Evolutionary conservation across 1,140 invertebrate species (phyloP), one percentile per base, ranked within the genome.

Genomic region (Aphelenchoides besseyi): DNA sequence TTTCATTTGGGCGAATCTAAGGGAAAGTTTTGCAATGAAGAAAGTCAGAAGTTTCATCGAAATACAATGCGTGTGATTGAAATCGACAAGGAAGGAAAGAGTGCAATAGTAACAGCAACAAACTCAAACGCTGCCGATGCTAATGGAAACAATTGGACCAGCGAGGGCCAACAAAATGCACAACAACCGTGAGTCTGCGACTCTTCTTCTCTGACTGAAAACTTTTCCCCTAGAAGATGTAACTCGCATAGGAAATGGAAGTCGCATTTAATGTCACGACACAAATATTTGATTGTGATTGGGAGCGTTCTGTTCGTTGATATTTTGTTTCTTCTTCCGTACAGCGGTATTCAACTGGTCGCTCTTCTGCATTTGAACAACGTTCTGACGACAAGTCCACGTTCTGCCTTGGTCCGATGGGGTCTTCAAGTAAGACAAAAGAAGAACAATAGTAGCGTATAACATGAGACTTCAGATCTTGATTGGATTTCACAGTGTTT

Each of bases 271-370:
- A 85, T 83, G 83, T 80, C 78, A 2, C 69, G 82, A 26, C 82
- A 85, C 74, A 83, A 83, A 67, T 83, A 83, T 70, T 68, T 83
- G 18, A 81, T 85, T 35, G 82, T 83, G 1, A 85, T 83, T 55
- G 82, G 82, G 12, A 76, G 71, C 9, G 82, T 83, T n/a, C 73
- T 83, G 8, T 82, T 83, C 52, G 83, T 83, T 12, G 83, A 83
- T 68, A 63, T 83, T 35, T 74, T 83, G 23, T 83, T 83, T 62
- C 75, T 83, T 3, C 79, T 85, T 30, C 83, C 82, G n/a, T 83
- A 83, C 68, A 80, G 77, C 8, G 82, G 76, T 29, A 83, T 83
- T 52, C 82, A 83, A 68, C 72, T 81, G 73, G 79, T 83, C 33
- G 71, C 79, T 54, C 78, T 85, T 63, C 70, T 83, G 36, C 82